Evolutionary conservation across 1,140 invertebrate species (phyloP).

Genomic region (Caerostris darwini): DNA sequence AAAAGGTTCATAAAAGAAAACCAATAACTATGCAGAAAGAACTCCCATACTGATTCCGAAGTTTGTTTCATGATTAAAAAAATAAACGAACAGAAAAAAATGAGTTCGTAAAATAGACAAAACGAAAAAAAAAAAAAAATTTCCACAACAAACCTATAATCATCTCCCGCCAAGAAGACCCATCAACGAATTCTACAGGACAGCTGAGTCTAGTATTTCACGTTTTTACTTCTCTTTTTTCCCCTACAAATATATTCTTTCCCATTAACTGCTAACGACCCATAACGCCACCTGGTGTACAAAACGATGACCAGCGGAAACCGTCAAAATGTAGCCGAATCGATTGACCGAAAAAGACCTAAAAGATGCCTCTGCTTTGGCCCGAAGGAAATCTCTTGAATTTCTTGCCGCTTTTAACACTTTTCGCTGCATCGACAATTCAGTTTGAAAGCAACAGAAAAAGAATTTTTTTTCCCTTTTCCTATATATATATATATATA

Average conservation of each 20-base stretch:
- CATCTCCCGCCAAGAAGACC: not conserved
- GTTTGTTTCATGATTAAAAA: not conserved
- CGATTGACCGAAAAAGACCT: slow-evolving; percentile 39
- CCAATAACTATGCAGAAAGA: not conserved
- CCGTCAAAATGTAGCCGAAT: slow-evolving; percentile 42
- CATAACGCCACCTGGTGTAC: slow-evolving; percentile 49
- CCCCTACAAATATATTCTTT: slow-evolving; percentile 51
- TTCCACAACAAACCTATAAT: slow-evolving; percentile 27
- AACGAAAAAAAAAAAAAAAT: not conserved
- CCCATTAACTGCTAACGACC: slow-evolving; percentile 56
- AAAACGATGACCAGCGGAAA: slow-evolving; percentile 53
- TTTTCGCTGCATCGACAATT: slow-evolving; percentile 20
- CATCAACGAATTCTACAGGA: not conserved
- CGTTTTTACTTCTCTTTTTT: not conserved
- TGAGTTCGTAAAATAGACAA: not conserved
- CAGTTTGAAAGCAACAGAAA: not conserved
- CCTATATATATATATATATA: too few relatives aligned
- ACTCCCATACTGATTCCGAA: not conserved
- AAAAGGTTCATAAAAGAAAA: not conserved
- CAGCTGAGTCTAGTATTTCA: slow-evolving; percentile 11
- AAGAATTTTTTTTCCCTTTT: not conserved
- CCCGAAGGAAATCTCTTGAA: slow-evolving; percentile 7
- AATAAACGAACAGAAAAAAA: not conserved
- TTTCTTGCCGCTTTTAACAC: not conserved
- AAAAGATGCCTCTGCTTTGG: not conserved